Evolutionary conservation across 53 echinoderm and acorn worm genomes (phyloP).

Genomic region (Patiria pectinifera): DNA sequence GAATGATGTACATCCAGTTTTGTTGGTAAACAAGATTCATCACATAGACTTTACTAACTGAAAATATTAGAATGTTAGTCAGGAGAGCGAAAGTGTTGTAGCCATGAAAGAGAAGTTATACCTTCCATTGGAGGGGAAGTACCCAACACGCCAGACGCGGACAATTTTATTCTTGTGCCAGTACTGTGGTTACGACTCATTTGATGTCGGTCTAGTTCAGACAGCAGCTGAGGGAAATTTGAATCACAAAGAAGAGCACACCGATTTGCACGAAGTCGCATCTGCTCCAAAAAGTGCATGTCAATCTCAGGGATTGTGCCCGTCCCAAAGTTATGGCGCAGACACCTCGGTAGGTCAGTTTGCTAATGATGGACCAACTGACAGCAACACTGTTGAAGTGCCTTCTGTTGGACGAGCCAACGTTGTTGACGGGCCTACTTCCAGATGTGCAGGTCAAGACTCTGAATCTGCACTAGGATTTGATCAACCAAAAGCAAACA

Average conservation of each 20-base stretch:
- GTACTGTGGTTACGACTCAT: constrained; percentile 42
- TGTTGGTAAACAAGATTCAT: neutral
- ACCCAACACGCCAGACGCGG: constrained; percentile 4
- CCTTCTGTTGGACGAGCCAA: constrained; percentile 21
- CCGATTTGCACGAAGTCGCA: neutral
- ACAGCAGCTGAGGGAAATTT: neutral
- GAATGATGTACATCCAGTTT: neutral
- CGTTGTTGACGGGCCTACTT: constrained; percentile 18
- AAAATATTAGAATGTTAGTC: neutral
- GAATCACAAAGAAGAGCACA: neutral
- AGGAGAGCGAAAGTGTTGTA: neutral
- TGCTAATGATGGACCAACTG: neutral
- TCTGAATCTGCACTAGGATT: neutral
- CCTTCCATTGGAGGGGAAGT: constrained; percentile 12
- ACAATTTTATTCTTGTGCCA: constrained; percentile 38
- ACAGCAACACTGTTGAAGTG: neutral
- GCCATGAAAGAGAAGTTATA: constrained; percentile 14
- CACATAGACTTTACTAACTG: neutral
- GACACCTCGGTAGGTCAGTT: neutral
- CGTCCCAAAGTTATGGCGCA: neutral
- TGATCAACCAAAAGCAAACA: neutral
- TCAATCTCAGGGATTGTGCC: neutral
- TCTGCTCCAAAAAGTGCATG: neutral
- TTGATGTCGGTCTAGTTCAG: constrained; percentile 33
- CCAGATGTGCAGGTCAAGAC: neutral